Percentiles rank a stretch among this genome's conserved stretches.
Conservation (phyloP, 2,888 invertebrate species). For the Tanytarsus gracilentus region DNA sequence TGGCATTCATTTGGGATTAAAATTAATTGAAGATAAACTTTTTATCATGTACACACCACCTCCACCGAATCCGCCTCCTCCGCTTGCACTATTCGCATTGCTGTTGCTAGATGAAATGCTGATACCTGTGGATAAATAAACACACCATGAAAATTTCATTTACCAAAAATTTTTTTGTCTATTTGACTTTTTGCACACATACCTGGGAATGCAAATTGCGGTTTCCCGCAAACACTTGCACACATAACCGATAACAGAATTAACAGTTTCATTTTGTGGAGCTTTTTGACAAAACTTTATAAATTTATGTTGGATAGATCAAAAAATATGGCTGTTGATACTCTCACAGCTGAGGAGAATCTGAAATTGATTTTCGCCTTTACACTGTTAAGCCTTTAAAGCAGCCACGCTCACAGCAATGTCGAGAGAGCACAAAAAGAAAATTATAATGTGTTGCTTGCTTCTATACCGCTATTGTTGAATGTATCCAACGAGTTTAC, state of each 20-base stretch:
- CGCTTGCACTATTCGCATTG: conserved; percentile 16
- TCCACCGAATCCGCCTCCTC: conserved; percentile 11
- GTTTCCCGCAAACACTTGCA: conserved; percentile 19
- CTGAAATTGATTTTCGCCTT: no score
- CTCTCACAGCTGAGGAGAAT: no score
- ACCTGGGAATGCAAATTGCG: conserved; percentile 19
- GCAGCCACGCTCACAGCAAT: no score
- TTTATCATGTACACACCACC: background rate
- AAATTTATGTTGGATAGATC: no score
- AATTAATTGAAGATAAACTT: background rate
- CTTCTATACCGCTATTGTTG: no score
- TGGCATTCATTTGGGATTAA: background rate
- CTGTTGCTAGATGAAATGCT: conserved; percentile 14
- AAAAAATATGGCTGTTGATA: conserved; percentile 4
- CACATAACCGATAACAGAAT: conserved; percentile 17
- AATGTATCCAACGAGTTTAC: no score
- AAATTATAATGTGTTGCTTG: no score
- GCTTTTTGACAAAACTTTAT: no score
- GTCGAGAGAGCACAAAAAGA: no score
- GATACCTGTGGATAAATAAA: conserved; percentile 6
- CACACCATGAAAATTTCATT: background rate
- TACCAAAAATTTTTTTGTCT: background rate
- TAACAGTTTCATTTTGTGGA: conserved; percentile 21
- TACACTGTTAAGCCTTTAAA: no score
- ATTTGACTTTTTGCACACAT: background rate